Conservation (phyloP, 2,888 invertebrate genomes). For the Apamea monoglypha region DNA sequence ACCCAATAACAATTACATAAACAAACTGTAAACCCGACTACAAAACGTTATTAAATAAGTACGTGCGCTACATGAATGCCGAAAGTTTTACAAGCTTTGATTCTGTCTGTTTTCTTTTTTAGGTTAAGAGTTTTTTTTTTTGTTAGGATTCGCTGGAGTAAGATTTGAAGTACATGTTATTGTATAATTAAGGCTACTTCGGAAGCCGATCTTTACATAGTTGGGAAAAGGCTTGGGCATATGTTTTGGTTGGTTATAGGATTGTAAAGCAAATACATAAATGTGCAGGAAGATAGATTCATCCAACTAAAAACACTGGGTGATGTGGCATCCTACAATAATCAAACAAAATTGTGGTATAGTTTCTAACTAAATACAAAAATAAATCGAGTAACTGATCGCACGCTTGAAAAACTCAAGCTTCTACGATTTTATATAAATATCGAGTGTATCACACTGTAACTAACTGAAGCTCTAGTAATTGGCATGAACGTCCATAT, state of each 20-base stretch:
- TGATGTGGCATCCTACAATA: neutral
- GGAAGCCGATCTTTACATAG: neutral
- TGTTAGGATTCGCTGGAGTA: no score
- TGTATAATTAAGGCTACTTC: neutral
- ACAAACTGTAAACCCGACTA: constrained; percentile 55
- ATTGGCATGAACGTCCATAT: constrained; percentile 68
- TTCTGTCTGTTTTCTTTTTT: constrained; percentile 20
- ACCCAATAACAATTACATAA: constrained; percentile 77
- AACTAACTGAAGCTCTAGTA: constrained; percentile 59
- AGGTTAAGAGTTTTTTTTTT: neutral
- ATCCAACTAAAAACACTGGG: neutral
- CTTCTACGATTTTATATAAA: constrained; percentile 18
- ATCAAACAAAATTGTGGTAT: neutral
- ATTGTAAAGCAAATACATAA: neutral
- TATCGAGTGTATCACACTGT: constrained; percentile 26
- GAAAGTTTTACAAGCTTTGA: constrained; percentile 43
- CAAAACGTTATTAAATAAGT: constrained; percentile 59
- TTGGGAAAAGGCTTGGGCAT: neutral
- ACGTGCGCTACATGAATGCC: constrained; percentile 32
- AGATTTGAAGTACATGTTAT: neutral
- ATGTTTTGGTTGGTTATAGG: neutral
- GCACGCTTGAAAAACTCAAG: constrained; percentile 15
- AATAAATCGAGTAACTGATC: neutral
- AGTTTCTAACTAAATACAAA: neutral
- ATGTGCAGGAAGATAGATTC: neutral